Percentiles rank a stretch among this genome's conserved stretches.
phyloP scores from a whole-genome alignment of 1,140 invertebrate genomes.

The Bombus balteatus region DNA sequence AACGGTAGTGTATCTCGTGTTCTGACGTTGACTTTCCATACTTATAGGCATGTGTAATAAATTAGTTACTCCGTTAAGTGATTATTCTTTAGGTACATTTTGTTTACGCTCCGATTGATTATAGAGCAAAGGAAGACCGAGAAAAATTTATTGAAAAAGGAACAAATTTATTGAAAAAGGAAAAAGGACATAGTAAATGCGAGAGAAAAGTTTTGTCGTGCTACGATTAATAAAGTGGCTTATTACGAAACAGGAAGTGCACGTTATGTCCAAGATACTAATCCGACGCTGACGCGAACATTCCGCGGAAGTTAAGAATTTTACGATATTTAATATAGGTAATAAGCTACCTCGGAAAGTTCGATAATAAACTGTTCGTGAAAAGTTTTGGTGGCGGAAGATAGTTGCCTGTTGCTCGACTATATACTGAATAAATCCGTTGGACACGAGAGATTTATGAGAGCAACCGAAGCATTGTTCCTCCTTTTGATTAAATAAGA shows the following conservation, averaged over 20 bases:
- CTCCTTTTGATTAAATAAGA: not conserved
- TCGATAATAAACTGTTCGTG: conserved; percentile 47
- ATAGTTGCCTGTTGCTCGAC: conserved; percentile 6
- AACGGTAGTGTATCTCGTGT: too few species aligned
- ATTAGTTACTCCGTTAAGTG: too few species aligned
- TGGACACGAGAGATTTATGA: conserved; percentile 4
- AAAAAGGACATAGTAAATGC: too few species aligned
- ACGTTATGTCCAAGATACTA: conserved; percentile 20
- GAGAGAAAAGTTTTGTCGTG: not conserved
- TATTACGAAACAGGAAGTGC: conserved; percentile 32
- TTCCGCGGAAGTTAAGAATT: conserved; percentile 47
- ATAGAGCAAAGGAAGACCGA: not conserved
- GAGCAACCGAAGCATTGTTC: not conserved
- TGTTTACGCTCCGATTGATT: too few species aligned
- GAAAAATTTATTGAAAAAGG: not conserved
- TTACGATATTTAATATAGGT: conserved; percentile 57
- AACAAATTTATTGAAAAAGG: not conserved
- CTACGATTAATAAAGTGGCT: conserved; percentile 47
- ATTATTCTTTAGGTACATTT: too few species aligned
- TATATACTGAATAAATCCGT: conserved; percentile 27
- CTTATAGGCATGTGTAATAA: too few species aligned
- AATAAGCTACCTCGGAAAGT: conserved; percentile 42
- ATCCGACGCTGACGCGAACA: conserved; percentile 44
- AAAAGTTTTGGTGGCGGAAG: conserved; percentile 30
- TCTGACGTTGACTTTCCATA: too few species aligned